Conservation (phyloP, 2,113 vertebrate species). For the Microtus ochrogaster region DNA sequence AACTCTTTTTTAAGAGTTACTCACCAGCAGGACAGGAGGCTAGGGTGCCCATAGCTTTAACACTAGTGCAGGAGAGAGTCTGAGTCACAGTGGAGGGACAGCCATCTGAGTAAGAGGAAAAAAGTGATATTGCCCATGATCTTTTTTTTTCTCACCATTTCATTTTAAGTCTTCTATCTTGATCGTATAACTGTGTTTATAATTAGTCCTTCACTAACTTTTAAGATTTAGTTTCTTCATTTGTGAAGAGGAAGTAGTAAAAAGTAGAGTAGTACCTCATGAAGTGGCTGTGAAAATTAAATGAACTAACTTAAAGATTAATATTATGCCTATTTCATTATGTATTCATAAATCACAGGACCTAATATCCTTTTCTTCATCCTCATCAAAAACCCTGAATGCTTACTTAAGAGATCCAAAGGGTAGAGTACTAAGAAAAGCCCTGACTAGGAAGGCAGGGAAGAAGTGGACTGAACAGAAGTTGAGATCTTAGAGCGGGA, state of each 20-base stretch:
- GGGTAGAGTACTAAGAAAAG: not conserved
- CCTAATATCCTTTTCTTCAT: not conserved
- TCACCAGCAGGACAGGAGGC: conserved; percentile 40
- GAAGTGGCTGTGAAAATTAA: not conserved
- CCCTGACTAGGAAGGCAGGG: not conserved
- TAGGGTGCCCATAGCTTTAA: not conserved
- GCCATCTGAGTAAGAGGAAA: conserved; percentile 7
- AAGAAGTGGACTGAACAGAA: not conserved
- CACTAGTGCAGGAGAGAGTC: not conserved
- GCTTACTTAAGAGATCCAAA: not conserved
- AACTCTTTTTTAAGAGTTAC: not conserved
- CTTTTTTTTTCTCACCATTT: too few relatives aligned
- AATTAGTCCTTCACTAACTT: not conserved
- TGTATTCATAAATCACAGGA: not conserved
- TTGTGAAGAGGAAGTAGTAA: not conserved
- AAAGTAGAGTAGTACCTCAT: not conserved
- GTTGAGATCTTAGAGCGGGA: not conserved
- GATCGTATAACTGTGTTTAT: not conserved
- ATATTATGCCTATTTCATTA: not conserved
- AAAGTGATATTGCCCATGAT: not conserved
- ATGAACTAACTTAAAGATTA: not conserved
- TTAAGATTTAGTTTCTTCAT: not conserved
- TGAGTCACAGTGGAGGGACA: fast-evolving
- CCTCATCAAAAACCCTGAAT: not conserved
- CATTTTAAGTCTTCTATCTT: too few relatives aligned